phyloP scores from a whole-genome alignment of 2,888 invertebrate species.

The Platyscelio sp. region DNA sequence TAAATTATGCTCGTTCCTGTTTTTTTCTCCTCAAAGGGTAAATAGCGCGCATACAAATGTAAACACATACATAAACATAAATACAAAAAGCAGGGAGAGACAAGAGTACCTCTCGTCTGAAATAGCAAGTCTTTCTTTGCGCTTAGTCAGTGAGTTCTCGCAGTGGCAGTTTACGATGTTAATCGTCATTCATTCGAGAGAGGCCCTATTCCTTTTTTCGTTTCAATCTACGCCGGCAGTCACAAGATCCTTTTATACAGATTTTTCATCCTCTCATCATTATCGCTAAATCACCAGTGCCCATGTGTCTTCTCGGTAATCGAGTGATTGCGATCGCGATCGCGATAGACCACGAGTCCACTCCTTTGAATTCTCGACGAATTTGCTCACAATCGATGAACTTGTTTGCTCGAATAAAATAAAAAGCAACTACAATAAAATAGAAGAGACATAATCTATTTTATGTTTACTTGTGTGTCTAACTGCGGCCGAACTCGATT shows the following conservation, averaged over 20 bases:
- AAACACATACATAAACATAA: no score
- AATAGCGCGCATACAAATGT: no score
- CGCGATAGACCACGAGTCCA: no score
- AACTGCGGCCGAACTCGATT: no score
- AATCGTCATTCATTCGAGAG: constrained; percentile 74
- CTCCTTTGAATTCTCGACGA: constrained; percentile 44
- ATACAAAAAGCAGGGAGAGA: no score
- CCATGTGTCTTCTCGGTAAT: constrained; percentile 59
- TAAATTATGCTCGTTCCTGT: no score
- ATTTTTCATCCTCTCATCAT: constrained; percentile 57
- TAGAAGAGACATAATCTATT: background rate
- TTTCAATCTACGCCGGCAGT: constrained; percentile 19
- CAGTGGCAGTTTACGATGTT: constrained; percentile 61
- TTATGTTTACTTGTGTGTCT: no score
- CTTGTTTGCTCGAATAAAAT: constrained; percentile 32
- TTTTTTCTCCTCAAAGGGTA: no score
- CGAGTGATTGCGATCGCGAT: no score
- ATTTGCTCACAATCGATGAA: constrained; percentile 56
- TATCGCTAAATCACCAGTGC: constrained; percentile 50
- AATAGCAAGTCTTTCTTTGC: constrained; percentile 56
- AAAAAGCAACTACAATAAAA: background rate
- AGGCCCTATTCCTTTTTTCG: constrained; percentile 33
- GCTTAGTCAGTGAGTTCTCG: constrained; percentile 50
- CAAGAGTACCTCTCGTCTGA: no score
- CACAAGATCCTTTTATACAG: constrained; percentile 47